Evolutionary conservation across 37 sponge, comb jelly and placozoan species (phyloP).

Genomic region (Halichondria panicea): DNA sequence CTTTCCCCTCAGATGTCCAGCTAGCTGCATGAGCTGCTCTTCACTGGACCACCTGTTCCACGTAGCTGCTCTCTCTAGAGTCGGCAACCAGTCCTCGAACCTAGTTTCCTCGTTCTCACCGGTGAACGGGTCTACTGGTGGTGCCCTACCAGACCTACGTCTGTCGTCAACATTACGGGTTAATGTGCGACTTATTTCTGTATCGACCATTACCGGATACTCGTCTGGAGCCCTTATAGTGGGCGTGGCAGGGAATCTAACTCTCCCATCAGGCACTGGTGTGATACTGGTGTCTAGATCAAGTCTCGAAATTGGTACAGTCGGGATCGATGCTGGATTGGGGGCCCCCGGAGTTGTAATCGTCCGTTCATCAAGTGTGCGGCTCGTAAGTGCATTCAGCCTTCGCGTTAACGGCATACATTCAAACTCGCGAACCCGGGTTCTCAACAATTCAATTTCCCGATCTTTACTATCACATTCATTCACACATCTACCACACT

Average conservation of each 20-base stretch:
- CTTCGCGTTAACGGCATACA: too few species aligned
- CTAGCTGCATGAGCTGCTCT: slow-evolving; percentile 53
- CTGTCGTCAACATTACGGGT: too few species aligned
- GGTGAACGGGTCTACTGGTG: slow-evolving; percentile 45
- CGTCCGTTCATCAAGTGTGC: neutral
- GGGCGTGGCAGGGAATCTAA: too few species aligned
- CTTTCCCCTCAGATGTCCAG: too few species aligned
- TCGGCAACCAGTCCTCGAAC: slow-evolving; percentile 63
- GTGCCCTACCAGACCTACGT: slow-evolving; percentile 34
- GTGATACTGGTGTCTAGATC: neutral
- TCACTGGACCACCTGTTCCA: slow-evolving; percentile 55
- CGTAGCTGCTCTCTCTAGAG: too few species aligned
- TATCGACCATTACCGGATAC: too few species aligned
- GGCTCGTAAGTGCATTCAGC: neutral
- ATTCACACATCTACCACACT: too few species aligned
- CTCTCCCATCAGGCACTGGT: neutral
- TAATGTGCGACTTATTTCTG: too few species aligned
- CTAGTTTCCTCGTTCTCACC: slow-evolving; percentile 47
- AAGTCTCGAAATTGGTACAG: neutral
- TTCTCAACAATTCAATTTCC: neutral
- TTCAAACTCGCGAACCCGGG: neutral
- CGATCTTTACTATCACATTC: neutral
- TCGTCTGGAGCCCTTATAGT: too few species aligned
- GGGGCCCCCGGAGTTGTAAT: neutral
- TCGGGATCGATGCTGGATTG: neutral